A percentile compares a stretch with the other conserved stretches of the same genome.
Conservation (phyloP, 2,888 invertebrate species). For the Nephrotoma appendiculata region DNA sequence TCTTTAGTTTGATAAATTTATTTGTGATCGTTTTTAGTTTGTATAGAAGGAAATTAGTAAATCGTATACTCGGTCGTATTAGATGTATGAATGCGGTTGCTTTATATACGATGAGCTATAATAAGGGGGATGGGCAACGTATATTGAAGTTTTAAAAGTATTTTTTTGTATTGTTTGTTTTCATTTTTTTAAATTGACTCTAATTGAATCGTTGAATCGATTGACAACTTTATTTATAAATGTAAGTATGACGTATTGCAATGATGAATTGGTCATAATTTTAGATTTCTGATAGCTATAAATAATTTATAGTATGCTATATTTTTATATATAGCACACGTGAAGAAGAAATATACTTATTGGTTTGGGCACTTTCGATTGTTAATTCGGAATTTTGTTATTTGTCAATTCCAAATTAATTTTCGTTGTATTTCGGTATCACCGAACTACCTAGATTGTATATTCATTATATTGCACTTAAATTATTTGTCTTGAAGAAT, state of each 20-base stretch:
- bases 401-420: no score
- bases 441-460: no score
- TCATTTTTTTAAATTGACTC: not conserved
- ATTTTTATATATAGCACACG: not conserved
- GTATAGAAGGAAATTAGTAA: not conserved
- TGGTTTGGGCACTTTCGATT: no score
- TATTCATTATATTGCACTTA: no score
- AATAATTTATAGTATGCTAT: not conserved
- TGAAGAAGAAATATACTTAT: no score
- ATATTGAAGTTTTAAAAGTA: not conserved
- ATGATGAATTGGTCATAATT: not conserved
- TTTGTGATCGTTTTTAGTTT: not conserved
- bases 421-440: no score
- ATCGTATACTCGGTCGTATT: no score
- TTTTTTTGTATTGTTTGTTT: not conserved
- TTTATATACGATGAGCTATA: not conserved
- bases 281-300: not conserved
- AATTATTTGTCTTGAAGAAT: no score
- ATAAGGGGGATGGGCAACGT: not conserved
- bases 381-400: no score
- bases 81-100: not conserved
- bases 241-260: not conserved
- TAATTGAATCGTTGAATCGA: not conserved
- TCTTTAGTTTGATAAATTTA: not conserved
- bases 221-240: not conserved